A percentile compares a stretch with the other conserved stretches of the same genome.
phyloP scores from a whole-genome alignment of 2,113 vertebrate genomes.

The Nicator chloris region DNA sequence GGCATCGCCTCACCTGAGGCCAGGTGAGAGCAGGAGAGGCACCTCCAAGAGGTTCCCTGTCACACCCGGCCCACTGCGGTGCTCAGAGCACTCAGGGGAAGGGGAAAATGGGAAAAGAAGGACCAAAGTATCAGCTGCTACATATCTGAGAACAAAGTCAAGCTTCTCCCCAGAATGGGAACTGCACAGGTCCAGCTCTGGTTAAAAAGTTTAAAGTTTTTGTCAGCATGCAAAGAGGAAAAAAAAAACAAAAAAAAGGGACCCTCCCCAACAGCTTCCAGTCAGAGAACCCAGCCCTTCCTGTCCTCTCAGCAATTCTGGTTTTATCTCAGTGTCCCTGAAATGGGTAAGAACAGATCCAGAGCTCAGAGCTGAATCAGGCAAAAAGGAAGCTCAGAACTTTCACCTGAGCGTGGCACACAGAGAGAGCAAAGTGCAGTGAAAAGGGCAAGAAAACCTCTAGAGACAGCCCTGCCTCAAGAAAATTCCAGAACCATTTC shows the following conservation, averaged over 20 bases:
- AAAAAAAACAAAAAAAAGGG: not conserved
- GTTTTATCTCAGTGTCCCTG: not conserved
- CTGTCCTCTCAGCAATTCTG: not conserved
- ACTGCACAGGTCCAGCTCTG: not conserved
- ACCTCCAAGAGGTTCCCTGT: not conserved
- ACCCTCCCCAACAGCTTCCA: not conserved
- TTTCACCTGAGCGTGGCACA: not conserved
- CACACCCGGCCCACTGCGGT: not conserved
- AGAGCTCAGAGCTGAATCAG: not conserved
- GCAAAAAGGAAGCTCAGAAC: not conserved
- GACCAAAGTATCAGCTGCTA: not conserved
- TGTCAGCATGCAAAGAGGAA: not conserved
- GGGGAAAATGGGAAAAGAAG: not conserved
- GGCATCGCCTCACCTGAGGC: not conserved
- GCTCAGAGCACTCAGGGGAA: not conserved
- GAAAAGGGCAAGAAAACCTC: not conserved
- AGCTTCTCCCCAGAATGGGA: not conserved
- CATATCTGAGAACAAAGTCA: rapidly evolving
- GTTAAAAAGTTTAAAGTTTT: not conserved
- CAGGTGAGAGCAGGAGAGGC: not conserved
- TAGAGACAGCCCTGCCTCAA: not conserved
- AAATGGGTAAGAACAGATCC: not conserved
- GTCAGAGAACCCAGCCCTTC: not conserved
- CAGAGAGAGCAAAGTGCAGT: not conserved
- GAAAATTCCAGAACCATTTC: not conserved